Percentiles rank a stretch among this genome's conserved stretches.
phyloP scores from a whole-genome alignment of 1,140 invertebrate genomes.

The Pseudomyrmex sp. region DNA sequence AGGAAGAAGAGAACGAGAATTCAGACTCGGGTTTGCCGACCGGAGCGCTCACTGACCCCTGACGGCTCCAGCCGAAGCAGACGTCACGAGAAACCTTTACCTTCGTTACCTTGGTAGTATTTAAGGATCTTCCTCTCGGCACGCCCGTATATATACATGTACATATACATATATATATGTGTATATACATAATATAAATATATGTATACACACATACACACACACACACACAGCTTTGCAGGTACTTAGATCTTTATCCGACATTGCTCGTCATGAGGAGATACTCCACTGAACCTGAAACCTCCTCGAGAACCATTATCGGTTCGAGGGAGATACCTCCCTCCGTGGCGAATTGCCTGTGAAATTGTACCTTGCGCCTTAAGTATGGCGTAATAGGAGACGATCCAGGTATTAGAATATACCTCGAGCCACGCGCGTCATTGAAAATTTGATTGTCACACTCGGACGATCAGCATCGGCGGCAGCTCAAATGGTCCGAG shows the following conservation, averaged over 20 bases:
- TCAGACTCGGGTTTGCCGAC: conserved; percentile 74
- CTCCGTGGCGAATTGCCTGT: conserved; percentile 63
- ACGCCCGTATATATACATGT: conserved; percentile 55
- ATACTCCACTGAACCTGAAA: conserved; percentile 74
- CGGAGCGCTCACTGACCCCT: conserved; percentile 77
- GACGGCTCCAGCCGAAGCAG: conserved; percentile 73
- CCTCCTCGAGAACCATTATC: conserved; percentile 70
- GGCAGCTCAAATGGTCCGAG: conserved; percentile 4
- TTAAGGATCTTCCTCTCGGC: conserved; percentile 74
- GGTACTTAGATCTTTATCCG: conserved; percentile 76
- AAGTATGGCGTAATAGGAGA: conserved; percentile 67
- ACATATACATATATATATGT: no score
- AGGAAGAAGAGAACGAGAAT: conserved; percentile 70
- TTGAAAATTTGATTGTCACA: conserved; percentile 52
- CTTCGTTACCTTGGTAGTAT: conserved; percentile 76
- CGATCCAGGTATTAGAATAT: conserved; percentile 48
- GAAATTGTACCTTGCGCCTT: conserved; percentile 61
- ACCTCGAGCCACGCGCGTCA: conserved; percentile 22
- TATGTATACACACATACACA: background rate
- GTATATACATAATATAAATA: no score
- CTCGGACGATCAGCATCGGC: background rate
- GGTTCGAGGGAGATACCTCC: conserved; percentile 66
- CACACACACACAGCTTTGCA: conserved; percentile 61
- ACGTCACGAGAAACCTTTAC: conserved; percentile 76
- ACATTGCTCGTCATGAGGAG: conserved; percentile 68